phyloP scores from a whole-genome alignment of 2,888 invertebrate species.

The Griposia aprilina region DNA sequence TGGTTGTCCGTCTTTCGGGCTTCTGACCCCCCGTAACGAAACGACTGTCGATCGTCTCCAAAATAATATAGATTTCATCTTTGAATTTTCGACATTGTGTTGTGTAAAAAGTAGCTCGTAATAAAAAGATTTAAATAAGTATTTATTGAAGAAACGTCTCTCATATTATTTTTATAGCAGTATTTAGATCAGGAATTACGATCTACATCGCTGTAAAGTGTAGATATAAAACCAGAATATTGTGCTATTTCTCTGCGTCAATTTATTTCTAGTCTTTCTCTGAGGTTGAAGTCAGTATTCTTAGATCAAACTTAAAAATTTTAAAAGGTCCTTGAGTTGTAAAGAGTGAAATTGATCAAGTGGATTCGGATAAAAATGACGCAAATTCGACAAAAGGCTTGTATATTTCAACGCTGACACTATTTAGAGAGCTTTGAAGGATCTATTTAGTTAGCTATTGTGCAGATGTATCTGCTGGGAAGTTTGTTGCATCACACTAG shows the following conservation, averaged over 20 bases:
- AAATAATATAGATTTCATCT: background rate
- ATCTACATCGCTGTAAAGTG: conserved; percentile 23
- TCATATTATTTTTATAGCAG: conserved; percentile 23
- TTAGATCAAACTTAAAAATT: conserved; percentile 6
- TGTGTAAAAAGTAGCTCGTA: background rate
- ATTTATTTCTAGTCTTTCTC: conserved; percentile 18
- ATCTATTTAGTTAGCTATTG: too few relatives aligned
- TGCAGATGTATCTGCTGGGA: background rate
- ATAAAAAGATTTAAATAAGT: background rate
- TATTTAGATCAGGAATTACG: conserved; percentile 34
- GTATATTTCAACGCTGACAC: background rate
- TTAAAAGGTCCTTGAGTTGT: background rate
- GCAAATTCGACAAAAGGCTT: background rate
- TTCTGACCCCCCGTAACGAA: background rate
- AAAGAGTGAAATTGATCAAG: background rate
- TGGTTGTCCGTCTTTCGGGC: background rate
- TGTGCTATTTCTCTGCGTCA: conserved; percentile 9
- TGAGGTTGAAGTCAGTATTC: conserved; percentile 20
- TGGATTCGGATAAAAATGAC: conserved; percentile 14
- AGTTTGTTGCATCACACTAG: background rate
- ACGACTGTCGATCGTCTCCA: background rate
- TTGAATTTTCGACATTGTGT: background rate
- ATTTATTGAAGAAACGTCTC: conserved; percentile 4
- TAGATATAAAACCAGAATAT: conserved; percentile 32
- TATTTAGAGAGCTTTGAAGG: background rate